A percentile compares a stretch with the other conserved stretches of the same genome.
Conservation (phyloP, 2,113 vertebrate genomes). For the Sinocyclocheilus anshuiensis region DNA sequence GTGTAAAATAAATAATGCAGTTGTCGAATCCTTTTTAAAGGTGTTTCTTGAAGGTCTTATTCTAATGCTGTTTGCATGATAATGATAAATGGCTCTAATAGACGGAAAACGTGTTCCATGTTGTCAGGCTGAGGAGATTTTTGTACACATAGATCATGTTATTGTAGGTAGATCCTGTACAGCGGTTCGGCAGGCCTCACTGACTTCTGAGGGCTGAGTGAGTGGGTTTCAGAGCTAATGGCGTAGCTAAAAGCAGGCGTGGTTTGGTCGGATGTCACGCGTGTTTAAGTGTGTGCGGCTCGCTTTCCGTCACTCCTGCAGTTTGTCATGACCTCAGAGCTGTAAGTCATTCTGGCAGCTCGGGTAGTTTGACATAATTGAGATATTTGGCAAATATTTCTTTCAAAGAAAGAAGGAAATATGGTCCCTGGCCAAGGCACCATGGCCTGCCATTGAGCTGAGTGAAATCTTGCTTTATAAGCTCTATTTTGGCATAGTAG, state of each 20-base stretch:
- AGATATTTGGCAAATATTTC: constrained; percentile 54
- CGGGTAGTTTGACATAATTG: constrained; percentile 50
- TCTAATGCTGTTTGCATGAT: constrained; percentile 13
- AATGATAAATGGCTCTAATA: constrained; percentile 16
- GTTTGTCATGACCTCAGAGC: constrained; percentile 54
- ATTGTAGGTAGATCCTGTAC: constrained; percentile 70
- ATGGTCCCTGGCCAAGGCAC: constrained; percentile 32
- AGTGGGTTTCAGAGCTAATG: constrained; percentile 11
- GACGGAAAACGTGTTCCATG: not conserved
- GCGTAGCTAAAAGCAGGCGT: constrained; percentile 8
- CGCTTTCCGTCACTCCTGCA: constrained; percentile 35
- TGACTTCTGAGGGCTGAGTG: constrained; percentile 26
- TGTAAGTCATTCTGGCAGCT: constrained; percentile 47
- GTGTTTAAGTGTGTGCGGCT: constrained; percentile 5
- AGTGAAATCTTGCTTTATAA: constrained; percentile 33
- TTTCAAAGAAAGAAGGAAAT: constrained; percentile 49
- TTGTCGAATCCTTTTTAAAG: not conserved
- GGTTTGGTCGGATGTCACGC: not conserved
- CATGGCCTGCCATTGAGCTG: not conserved
- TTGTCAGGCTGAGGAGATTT: not conserved
- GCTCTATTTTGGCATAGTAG: constrained; percentile 1
- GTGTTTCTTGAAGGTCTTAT: constrained; percentile 29
- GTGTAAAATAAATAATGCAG: constrained; percentile 20
- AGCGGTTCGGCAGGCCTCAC: constrained; percentile 65
- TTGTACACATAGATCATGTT: constrained; percentile 73